Evolutionary conservation across 2,888 invertebrate species (phyloP), one percentile per base, ranked within the genome.

Genomic region (Euproctis similis): DNA sequence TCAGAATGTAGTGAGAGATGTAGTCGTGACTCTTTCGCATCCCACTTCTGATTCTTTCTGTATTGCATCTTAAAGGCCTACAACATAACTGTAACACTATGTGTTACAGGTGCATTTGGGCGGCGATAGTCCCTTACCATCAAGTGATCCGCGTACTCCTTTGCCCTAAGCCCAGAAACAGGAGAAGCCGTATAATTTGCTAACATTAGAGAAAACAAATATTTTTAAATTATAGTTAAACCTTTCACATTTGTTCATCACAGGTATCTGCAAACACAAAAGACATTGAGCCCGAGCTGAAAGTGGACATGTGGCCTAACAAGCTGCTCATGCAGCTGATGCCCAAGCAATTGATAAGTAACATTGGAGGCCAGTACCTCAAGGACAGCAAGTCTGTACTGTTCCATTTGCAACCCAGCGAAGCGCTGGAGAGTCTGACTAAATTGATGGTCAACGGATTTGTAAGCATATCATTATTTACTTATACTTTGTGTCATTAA

Each of bases 301-400:
- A 95, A 77, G 95, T 96, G 1, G 94, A 95, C 58, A 93, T 93
- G 14, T 98, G 97, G 97, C 97, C 97, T 0, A 88, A 89, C 46
- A 96, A 95, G 60, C 73, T 98, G 18, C 89, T 96, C 26, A 96
- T 97, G 95, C 97, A 97, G 72, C 71, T 97, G 42, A 95, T 97
- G 92, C 97, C 97, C 0, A 96, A 96, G 59, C 92, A 92, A 57
- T 81, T 97, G 39, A 92, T 97, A 49, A 94, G 95, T 42, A 95
- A 90, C 70, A 94, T 97, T 48, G 95, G 95, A 0, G 94, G 95
- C 0, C 90, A 91, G 43, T 94, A 93, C 72, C 86, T 96, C 12
- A 94, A 94, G 63, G 96, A 96, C 74, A 94, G 96, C 12, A 95
- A 95, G 73, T 96, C 96, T 13, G 96, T 98, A 16, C 86, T 94